Base-by-base conservation (phyloP, 1,140 invertebrate genomes). In the Coptotermes formosanus region DNA sequence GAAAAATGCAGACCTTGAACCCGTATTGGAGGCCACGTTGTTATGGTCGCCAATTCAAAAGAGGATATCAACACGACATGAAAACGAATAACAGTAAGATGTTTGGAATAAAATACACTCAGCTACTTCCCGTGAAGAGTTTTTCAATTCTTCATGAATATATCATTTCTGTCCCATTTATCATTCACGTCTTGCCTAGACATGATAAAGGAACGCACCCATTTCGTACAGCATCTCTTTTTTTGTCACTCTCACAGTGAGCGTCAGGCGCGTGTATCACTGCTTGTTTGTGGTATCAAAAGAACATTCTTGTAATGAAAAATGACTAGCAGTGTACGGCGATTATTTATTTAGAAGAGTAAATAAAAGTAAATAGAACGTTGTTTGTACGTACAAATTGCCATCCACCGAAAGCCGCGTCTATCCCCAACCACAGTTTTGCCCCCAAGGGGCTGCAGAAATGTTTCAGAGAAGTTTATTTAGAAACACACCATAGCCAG, bases 231-330 rank as follows among this genome's bases (percentile, higher is more conserved):
- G n/a, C 25, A 30, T n/a, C 52, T 55, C 14, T 55, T 4, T 19
- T 55, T 55, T 2, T 19, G 52, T 55, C 52, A 55, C 52, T 55
- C 52, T 55, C 2, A 55, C 52, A 55, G 11, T 55, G 52, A 55
- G 14, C 0, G 3, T 12, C 19, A 21, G 19, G 21, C 14, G 86
- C 88, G 23, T 52, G 48, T 85, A 52, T 85, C 59, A 86, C n/a
- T 75, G 64, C 64, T 75, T 75, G n/a, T 25, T 75, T 30, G 25
- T 25, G 8, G 6, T 75, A 75, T 75, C 25, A 75, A 75, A 30
- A 30, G 64, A 75, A 75, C 64, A 75, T 75, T 75, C 30, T n/a
- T 75, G 25, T 75, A 75, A 75, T 75, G 64, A 75, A 75, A 75
- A 75, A 75, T 75, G 64, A 9, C 64, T 75, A 8, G n/a, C n/a